Base-by-base conservation (phyloP, 1,140 invertebrate species). In the Sycophaga agraensis region DNA sequence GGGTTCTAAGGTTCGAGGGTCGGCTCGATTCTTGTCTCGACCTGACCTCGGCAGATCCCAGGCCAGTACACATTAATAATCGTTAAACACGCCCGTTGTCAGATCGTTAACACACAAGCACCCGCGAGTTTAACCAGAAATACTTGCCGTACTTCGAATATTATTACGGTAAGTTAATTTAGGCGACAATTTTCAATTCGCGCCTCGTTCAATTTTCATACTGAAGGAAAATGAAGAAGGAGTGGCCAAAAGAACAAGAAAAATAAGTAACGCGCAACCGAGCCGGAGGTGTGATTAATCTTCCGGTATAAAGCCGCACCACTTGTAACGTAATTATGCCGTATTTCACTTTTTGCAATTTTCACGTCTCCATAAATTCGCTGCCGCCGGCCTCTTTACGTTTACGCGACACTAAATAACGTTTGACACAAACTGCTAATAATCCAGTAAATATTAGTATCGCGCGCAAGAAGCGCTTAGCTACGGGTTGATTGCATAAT, bases 271-370 rank as follows among this genome's bases (percentile, higher is more conserved):
- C 19, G 1, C 16, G 14, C 21, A 14, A 19, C 46, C 26, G 42
- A 60, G 37, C 39, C 55, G 39, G 53, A 16, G 8, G 19, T 57
- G 45, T 48, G 58, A 59, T 60, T 49, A 66, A 66, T 67, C 61
- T 43, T 14, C 35, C 19, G 1, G 31, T 22, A 40, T 17, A 48
- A 49, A 39, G 49, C 50, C 42, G 24, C 48, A 8, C 49, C 56
- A 56, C 51, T 50, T 37, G 58, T 46, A 61, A 61, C 42, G 42
- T 54, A 62, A 62, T 62, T 43, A 62, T 49, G 50, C 16, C 43
- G 53, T 62, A 48, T 62, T 55, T 62, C 51, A 62, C 53, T 55
- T 55, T 55, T 62, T 54, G 59, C 35, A 54, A 62, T 62, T 56
- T 62, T 49, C 53, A 46, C 43, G 42, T 56, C 51, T 62, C 34